These are phyloP conservation scores for Clarias batrachus DNA, from an alignment of 2,113 vertebrate genomes.

Conservation along the genomic window DNA sequence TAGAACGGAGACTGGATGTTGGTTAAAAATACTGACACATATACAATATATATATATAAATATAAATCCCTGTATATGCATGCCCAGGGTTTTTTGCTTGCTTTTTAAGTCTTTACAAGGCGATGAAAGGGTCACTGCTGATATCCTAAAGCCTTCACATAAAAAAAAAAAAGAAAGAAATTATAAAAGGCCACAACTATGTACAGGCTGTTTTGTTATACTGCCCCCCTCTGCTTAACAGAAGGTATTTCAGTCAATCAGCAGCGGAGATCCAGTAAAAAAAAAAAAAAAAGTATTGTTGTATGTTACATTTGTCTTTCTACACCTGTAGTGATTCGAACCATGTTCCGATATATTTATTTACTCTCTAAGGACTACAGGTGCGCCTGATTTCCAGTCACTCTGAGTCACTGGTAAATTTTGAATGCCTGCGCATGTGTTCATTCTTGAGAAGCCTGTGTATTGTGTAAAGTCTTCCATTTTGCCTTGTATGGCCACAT, in stretches of 20 bases:
- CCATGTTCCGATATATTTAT: constrained; percentile 1
- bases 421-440: neutral
- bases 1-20: neutral
- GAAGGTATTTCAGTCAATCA: constrained; percentile 12
- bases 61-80: neutral
- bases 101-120: neutral
- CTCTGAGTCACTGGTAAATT: constrained; percentile 15
- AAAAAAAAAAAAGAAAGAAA: neutral
- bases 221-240: constrained; percentile 40
- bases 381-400: neutral
- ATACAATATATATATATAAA: neutral
- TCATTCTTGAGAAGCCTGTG: neutral
- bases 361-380: neutral
- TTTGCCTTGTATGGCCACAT: constrained; percentile 46
- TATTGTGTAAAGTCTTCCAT: constrained; percentile 39
- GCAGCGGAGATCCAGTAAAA: neutral
- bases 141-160: neutral
- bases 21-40: neutral
- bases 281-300: neutral
- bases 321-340: neutral
- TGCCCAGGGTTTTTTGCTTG: neutral
- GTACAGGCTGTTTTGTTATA: constrained; percentile 2
- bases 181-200: neutral
- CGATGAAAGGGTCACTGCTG: neutral
- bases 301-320: neutral